Conservation (phyloP, 2,113 vertebrate species). For the Limanda limanda region DNA sequence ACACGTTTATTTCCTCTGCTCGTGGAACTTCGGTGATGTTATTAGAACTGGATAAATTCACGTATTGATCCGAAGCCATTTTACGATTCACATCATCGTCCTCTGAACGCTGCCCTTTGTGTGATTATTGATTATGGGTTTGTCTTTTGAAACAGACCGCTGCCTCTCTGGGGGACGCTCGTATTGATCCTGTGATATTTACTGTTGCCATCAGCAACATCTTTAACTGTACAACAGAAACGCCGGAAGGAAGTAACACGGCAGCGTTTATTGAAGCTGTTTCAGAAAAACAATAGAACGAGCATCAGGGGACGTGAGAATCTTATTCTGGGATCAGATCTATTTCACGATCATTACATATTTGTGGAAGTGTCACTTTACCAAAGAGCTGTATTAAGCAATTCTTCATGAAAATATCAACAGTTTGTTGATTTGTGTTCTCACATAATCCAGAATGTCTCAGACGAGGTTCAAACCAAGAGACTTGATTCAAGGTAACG, state of each 20-base stretch:
- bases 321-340: no score
- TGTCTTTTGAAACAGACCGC: conserved; percentile 33
- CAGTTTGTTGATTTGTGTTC: no score
- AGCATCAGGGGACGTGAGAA: no score
- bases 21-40: not conserved
- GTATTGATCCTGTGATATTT: conserved; percentile 27
- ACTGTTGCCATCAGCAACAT: not conserved
- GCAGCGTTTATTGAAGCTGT: not conserved
- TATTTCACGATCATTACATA: no score
- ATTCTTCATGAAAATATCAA: no score
- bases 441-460: no score
- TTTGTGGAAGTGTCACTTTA: no score
- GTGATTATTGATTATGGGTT: conserved; percentile 15
- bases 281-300: no score
- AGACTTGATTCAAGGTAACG: no score
- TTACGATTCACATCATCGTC: not conserved
- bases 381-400: no score
- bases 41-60: not conserved
- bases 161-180: conserved; percentile 3
- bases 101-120: conserved; percentile 17
- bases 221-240: not conserved
- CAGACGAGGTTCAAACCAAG: no score
- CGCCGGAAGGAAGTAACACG: not conserved
- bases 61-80: conserved; percentile 1
- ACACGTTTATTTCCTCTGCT: not conserved